Conservation (phyloP, 2,888 invertebrate species). For the Junonia oenone region DNA sequence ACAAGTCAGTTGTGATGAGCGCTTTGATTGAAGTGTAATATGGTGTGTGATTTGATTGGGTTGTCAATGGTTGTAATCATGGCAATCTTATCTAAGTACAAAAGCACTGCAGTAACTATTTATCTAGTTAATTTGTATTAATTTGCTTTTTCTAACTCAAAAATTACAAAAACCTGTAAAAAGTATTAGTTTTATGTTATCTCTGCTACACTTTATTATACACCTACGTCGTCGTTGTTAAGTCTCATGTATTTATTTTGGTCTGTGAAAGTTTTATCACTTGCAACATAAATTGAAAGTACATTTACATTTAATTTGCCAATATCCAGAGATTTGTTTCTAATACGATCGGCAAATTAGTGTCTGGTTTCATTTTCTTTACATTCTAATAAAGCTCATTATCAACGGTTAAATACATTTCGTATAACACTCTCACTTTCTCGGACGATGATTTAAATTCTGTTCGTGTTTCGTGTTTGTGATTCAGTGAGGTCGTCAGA, state of each 20-base stretch:
- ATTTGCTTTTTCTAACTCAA: not conserved
- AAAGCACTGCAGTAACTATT: not conserved
- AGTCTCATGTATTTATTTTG: not conserved
- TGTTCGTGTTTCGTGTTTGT: conserved; percentile 34
- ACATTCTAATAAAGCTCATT: conserved; percentile 35
- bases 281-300: conserved; percentile 4
- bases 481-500: conserved; percentile 35
- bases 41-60: not conserved
- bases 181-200: not conserved
- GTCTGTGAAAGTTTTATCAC: conserved; percentile 1
- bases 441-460: conserved; percentile 44
- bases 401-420: conserved; percentile 40
- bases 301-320: conserved; percentile 12
- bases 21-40: conserved; percentile 11
- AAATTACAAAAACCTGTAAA: not conserved
- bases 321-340: conserved; percentile 6
- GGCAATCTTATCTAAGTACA: too few species aligned
- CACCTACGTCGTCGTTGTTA: not conserved
- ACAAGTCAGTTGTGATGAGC: conserved; percentile 3
- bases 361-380: conserved; percentile 41
- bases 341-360: conserved; percentile 9
- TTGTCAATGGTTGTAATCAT: not conserved
- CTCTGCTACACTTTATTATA: not conserved
- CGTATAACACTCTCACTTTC: conserved; percentile 51
- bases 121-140: not conserved